Conservation (phyloP, 1,140 invertebrate genomes). For the Anadara kagoshimensis region DNA sequence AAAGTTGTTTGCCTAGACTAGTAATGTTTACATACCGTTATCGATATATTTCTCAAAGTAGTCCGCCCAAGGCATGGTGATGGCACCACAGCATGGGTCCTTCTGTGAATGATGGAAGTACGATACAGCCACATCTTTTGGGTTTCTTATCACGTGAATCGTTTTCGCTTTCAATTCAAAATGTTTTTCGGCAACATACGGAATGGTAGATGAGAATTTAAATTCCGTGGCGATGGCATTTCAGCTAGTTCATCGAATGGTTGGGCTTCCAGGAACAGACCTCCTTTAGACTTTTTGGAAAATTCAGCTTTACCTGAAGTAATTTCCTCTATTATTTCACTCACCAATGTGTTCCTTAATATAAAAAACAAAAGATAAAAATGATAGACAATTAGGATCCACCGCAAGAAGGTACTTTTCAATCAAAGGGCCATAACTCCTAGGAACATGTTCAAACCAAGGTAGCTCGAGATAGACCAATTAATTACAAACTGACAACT, state of each 20-base stretch:
- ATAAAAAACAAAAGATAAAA: too few species aligned
- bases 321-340: slow-evolving; percentile 45
- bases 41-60: too few species aligned
- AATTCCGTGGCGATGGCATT: slow-evolving; percentile 36
- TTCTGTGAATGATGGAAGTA: slow-evolving; percentile 44
- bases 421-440: too few species aligned
- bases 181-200: slow-evolving; percentile 33
- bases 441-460: too few species aligned
- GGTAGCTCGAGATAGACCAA: too few species aligned
- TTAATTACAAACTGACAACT: too few species aligned
- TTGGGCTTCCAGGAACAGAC: slow-evolving; percentile 36
- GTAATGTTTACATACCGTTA: too few species aligned
- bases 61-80: too few species aligned
- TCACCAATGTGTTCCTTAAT: slow-evolving; percentile 46
- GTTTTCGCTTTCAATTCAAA: slow-evolving; percentile 36
- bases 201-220: slow-evolving; percentile 44
- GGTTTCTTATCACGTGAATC: slow-evolving; percentile 46
- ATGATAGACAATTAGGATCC: too few species aligned
- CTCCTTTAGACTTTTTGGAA: slow-evolving; percentile 27
- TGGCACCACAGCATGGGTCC: too few species aligned
- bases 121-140: slow-evolving; percentile 57
- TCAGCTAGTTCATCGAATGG: slow-evolving; percentile 5
- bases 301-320: slow-evolving; percentile 28
- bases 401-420: too few species aligned
- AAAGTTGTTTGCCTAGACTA: too few species aligned